Conservation (phyloP, 2,113 vertebrate genomes). For the Conger conger region DNA sequence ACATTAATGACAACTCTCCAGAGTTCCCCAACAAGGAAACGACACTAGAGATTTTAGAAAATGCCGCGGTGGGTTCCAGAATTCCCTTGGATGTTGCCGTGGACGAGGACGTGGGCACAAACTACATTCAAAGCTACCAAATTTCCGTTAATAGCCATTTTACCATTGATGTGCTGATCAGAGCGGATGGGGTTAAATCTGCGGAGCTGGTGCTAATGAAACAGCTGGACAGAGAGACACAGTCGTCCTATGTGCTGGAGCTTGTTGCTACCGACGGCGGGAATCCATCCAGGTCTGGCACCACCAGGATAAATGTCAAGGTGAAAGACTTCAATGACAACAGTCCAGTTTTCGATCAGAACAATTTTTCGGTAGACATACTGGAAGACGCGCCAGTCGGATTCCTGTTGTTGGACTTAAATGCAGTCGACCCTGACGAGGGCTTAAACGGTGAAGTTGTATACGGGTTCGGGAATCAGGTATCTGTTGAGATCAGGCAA, state of each 20-base stretch:
- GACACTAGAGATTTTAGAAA: slow-evolving; percentile 86
- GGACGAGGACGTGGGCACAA: slow-evolving; percentile 87
- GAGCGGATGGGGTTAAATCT: slow-evolving; percentile 90
- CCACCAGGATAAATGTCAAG: slow-evolving; percentile 78
- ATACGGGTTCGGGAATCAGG: slow-evolving; percentile 85
- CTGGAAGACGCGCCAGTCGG: slow-evolving; percentile 81
- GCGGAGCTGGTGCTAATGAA: slow-evolving; percentile 91
- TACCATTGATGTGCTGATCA: slow-evolving; percentile 83
- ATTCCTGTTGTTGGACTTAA: slow-evolving; percentile 81
- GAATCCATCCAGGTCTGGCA: slow-evolving; percentile 76
- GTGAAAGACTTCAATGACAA: slow-evolving; percentile 95
- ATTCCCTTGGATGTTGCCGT: slow-evolving; percentile 83
- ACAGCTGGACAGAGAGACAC: slow-evolving; percentile 86
- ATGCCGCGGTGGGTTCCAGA: slow-evolving; percentile 80
- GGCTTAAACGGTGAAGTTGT: slow-evolving; percentile 87
- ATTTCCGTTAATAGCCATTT: slow-evolving; percentile 90
- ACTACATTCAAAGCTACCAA: slow-evolving; percentile 89
- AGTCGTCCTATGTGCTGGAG: slow-evolving; percentile 80
- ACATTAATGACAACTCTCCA: slow-evolving; percentile 91
- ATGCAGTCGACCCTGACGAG: slow-evolving; percentile 84
- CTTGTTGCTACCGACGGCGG: slow-evolving; percentile 90
- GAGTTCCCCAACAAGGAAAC: slow-evolving; percentile 81
- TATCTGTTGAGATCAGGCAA: slow-evolving; percentile 77
- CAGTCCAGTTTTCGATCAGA: slow-evolving; percentile 86
- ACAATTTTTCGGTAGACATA: slow-evolving; percentile 80